Evolutionary conservation across 1,140 invertebrate species (phyloP), one percentile per base, ranked within the genome.

Genomic region (Helicoverpa armigera): DNA sequence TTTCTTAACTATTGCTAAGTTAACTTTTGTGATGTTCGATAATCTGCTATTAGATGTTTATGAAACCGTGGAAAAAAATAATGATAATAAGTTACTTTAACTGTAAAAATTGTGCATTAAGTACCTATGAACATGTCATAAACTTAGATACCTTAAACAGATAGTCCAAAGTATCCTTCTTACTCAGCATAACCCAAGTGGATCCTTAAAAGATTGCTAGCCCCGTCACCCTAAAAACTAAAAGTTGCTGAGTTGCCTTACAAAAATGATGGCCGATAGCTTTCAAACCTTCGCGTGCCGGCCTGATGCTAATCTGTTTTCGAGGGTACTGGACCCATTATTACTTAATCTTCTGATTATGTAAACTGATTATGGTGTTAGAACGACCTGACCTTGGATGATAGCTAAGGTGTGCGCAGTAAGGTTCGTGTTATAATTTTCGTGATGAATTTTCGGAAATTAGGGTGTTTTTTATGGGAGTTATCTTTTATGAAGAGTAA

Each of bases 261-360:
- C 35, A 31, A 61, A 51, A 76, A 63, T 63, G 16, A 76, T 61
- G 73, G 35, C 18, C 58, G 56, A 61, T 76, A 76, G 58, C 75
- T 74, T 58, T 58, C 72, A 74, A 7, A 43, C 61, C 61, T n/a
- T 60, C 53, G 76, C 76, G 65, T 79, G 76, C 12, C 2, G 65
- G n/a, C 65, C 18, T 60, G 76, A 79, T 79, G 13, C 29, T 70
- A 69, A 79, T 79, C 76, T 51, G 31, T 14, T 16, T 29, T 54
- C 50, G 31, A 56, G 65, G 76, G 76, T 69, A 58, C 53, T 60
- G 31, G 43, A 67, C 75, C 63, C 63, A 70, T 79, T 79, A 79
- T 79, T 79, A 70, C 51, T 69, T 70, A 79, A 79, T 79, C 76
- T 48, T 58, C 50, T 60, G 76, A 79, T 79, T 70, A 70, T 70